Evolutionary conservation across 2,113 vertebrate genomes (phyloP).

Genomic region (Rana temporaria): DNA sequence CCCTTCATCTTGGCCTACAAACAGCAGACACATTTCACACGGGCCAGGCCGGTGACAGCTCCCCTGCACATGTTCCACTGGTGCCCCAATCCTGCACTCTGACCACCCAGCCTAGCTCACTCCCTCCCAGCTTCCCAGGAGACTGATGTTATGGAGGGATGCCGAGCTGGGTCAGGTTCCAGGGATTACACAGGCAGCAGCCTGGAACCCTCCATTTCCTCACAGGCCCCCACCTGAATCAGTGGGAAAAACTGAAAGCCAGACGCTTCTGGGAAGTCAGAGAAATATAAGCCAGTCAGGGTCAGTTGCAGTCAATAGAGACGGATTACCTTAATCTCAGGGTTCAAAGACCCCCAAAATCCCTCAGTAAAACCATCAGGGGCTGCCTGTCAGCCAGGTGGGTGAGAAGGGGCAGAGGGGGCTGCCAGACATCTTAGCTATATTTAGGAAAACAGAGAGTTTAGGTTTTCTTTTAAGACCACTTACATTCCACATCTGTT

Average conservation of each 20-base stretch:
- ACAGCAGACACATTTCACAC: conserved; percentile 36
- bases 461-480: conserved; percentile 30
- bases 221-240: conserved; percentile 15
- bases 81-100: conserved; percentile 44
- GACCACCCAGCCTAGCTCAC: conserved; percentile 64
- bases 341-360: conserved; percentile 54
- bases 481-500: conserved; percentile 50
- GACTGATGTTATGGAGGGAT: conserved; percentile 38
- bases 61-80: conserved; percentile 8
- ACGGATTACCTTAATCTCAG: conserved; percentile 52
- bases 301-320: conserved; percentile 49
- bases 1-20: conserved; percentile 66
- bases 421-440: conserved; percentile 16
- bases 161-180: conserved; percentile 58
- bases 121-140: conserved; percentile 56
- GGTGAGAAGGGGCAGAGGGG: conserved; percentile 19
- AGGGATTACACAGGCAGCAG: conserved; percentile 54
- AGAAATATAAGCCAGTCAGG: conserved; percentile 52
- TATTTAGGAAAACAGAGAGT: neutral
- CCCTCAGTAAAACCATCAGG: conserved; percentile 36
- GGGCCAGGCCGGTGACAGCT: conserved; percentile 5
- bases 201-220: conserved; percentile 49
- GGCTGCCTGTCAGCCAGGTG: conserved; percentile 36
- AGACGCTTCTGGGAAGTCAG: conserved; percentile 54
- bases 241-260: conserved; percentile 49